Conservation (phyloP, 2,797 vertebrate species). For the Lepus townsendii region DNA sequence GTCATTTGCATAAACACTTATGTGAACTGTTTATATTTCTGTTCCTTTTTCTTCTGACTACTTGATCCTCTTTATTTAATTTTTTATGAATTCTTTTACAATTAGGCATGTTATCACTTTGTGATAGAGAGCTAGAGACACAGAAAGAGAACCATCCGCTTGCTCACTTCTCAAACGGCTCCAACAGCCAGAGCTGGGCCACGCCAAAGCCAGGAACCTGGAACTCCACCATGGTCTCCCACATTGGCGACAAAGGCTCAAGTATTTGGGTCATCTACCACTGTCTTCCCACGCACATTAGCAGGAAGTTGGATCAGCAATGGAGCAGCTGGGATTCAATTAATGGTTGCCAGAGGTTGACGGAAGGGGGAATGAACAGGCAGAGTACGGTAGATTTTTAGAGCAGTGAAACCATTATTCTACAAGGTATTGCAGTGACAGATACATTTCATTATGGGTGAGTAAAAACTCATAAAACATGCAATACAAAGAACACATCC, state of each 20-base stretch:
- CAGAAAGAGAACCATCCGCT: no score
- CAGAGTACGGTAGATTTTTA: neutral
- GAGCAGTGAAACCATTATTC: neutral
- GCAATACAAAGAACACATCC: neutral
- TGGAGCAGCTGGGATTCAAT: neutral
- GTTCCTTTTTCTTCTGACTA: neutral
- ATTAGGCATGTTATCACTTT: neutral
- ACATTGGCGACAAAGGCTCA: no score
- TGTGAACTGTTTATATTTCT: neutral
- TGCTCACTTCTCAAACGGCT: no score
- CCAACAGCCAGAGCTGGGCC: no score
- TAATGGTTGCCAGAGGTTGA: neutral
- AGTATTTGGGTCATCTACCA: no score
- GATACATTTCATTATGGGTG: neutral
- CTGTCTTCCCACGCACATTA: no score
- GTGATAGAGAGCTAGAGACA: no score
- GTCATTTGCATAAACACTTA: neutral
- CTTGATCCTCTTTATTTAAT: neutral
- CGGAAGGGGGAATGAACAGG: neutral
- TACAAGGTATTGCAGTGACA: neutral
- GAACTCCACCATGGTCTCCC: no score
- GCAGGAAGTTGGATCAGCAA: no score
- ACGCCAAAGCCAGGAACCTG: no score
- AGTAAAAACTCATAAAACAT: neutral
- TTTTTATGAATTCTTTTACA: conserved; percentile 27